Evolutionary conservation across 2,888 invertebrate genomes (phyloP).

Genomic region (Drosophila monieri): DNA sequence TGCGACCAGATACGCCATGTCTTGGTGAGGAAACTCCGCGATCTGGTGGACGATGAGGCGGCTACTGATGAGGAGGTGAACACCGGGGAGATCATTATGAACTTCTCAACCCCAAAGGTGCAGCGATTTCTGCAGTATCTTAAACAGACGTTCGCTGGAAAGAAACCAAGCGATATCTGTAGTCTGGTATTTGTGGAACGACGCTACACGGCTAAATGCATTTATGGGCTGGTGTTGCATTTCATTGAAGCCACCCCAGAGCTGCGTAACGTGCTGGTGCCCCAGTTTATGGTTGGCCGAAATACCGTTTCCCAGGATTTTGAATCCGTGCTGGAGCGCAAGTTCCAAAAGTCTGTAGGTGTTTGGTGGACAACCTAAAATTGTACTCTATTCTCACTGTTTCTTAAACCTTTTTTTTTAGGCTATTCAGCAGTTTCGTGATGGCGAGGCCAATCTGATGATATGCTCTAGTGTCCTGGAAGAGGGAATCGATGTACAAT

Average conservation of each 20-base stretch:
- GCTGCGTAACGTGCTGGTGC: constrained; percentile 85
- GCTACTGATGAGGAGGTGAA: constrained; percentile 39
- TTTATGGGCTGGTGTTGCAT: constrained; percentile 88
- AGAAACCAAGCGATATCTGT: constrained; percentile 77
- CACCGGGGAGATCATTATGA: constrained; percentile 83
- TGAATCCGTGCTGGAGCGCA: constrained; percentile 72
- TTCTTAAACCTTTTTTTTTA: constrained; percentile 23
- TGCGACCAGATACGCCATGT: constrained; percentile 85
- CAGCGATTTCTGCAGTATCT: constrained; percentile 87
- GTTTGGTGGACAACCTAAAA: neutral
- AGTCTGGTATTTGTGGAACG: constrained; percentile 82
- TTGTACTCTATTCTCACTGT: neutral
- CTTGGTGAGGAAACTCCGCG: constrained; percentile 85
- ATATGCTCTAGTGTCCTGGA: constrained; percentile 93
- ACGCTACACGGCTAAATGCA: constrained; percentile 89
- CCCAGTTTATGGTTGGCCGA: constrained; percentile 90
- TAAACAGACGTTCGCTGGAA: constrained; percentile 85
- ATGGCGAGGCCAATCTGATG: constrained; percentile 87
- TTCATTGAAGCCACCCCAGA: constrained; percentile 84
- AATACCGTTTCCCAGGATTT: constrained; percentile 65
- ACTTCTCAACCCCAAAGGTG: constrained; percentile 88
- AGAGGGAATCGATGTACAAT: constrained; percentile 94
- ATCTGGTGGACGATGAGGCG: constrained; percentile 76
- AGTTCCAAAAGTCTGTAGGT: constrained; percentile 74
- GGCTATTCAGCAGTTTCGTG: constrained; percentile 86